phyloP scores from a whole-genome alignment of 2,113 vertebrate genomes.

The Eptesicus fuscus region DNA sequence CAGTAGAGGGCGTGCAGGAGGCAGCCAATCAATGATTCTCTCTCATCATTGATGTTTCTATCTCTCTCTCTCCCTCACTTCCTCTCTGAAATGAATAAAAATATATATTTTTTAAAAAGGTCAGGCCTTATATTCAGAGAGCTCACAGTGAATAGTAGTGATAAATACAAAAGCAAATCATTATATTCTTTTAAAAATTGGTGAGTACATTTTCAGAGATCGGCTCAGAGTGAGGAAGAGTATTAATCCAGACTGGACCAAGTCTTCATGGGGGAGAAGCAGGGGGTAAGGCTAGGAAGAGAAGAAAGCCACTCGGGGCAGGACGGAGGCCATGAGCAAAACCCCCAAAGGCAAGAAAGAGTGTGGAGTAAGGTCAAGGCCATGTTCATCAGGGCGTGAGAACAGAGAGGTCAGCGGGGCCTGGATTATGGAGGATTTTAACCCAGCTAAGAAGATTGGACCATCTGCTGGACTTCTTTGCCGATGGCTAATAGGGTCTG shows the following conservation, averaged over 20 bases:
- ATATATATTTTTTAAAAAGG: too few relatives aligned
- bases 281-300: neutral
- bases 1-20: too few relatives aligned
- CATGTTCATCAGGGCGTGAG: neutral
- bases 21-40: too few relatives aligned
- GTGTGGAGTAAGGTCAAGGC: neutral
- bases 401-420: neutral
- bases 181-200: neutral
- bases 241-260: neutral
- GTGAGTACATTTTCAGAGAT: too few relatives aligned
- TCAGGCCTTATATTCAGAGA: neutral
- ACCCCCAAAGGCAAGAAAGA: neutral
- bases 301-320: neutral
- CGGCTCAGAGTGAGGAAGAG: neutral
- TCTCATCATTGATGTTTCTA: too few relatives aligned
- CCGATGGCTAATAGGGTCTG: constrained; percentile 64
- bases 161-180: neutral
- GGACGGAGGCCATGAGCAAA: neutral
- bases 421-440: constrained; percentile 27
- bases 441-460: constrained; percentile 41
- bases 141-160: neutral
- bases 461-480: constrained; percentile 46
- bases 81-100: too few relatives aligned
- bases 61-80: too few relatives aligned
- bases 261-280: neutral